Base-by-base conservation (phyloP, 2,113 vertebrate species). In the Phaetusa simplex region DNA sequence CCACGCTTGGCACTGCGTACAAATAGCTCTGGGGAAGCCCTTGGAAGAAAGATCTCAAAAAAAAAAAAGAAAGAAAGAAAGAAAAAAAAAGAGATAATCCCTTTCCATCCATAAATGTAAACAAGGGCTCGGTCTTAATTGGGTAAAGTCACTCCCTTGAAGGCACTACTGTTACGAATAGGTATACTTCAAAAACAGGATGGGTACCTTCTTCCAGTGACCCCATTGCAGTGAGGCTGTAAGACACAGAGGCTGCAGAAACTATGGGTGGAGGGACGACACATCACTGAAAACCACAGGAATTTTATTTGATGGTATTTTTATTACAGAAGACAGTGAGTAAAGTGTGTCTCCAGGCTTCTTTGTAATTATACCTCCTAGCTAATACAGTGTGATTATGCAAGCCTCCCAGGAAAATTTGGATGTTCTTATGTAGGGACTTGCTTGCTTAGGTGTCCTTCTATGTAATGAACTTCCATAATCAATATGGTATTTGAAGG, bases 161-260 rank as follows among this genome's bases (percentile, higher is more conserved):
- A 72, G 32, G 58, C 8, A 38, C 9, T 5, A 2, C 8, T 55
- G 27, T 56, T 85, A 61, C 2, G 8, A 78, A 69, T 1, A 9
- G 5, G 3, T 32, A 22, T 5, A 43, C 38, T 64, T 79, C 47
- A 71, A 59, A 83, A 77, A 2, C 19, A 55, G 29, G 27, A 58
- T 6, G 8, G 23, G 32, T 38, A 16, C 16, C 43, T 87, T 64
- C 24, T 87, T 64, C 24, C 73, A 62, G 36, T 38, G 61, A 71
- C 11, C 13, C 30, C 23, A 50, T 0, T 45, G 47, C 5, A 3
- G 29, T 0, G 0, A 78, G 43, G 27, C 2, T 74, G 14, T 47
- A 79, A 66, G 17, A 79, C 50, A 47, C 8, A 32, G 29, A 45
- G 70, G 64, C 74, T 74, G 83, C 53, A 83, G 53, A 69, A 82